These are phyloP conservation scores for Eumaeus atala DNA, from an alignment of 1,140 invertebrate species.

Conservation along the genomic window DNA sequence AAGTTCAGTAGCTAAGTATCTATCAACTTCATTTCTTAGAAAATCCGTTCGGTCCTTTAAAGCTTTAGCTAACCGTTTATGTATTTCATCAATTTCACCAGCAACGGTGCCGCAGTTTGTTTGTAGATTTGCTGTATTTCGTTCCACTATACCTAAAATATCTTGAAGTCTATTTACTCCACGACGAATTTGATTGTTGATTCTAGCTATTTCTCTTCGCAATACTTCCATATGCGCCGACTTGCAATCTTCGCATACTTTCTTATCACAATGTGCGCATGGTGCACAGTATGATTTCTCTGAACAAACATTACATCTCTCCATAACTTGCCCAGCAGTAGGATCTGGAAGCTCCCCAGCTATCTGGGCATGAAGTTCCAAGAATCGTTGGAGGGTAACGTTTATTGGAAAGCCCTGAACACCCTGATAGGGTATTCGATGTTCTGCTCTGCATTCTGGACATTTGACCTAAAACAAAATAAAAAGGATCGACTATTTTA, in stretches of 20 bases:
- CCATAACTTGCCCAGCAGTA: conserved; percentile 87
- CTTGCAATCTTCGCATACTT: conserved; percentile 93
- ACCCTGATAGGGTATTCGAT: conserved; percentile 96
- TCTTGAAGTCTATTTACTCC: conserved; percentile 91
- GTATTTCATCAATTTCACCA: conserved; percentile 95
- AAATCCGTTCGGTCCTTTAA: conserved; percentile 93
- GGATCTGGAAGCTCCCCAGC: conserved; percentile 93
- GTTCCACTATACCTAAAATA: conserved; percentile 86
- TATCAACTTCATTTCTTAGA: conserved; percentile 91
- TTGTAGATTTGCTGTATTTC: conserved; percentile 88
- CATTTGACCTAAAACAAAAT: conserved; percentile 89
- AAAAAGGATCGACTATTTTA: background rate
- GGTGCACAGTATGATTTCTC: conserved; percentile 93
- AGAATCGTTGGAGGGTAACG: conserved; percentile 94
- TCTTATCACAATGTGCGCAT: conserved; percentile 96
- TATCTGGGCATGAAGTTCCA: conserved; percentile 96
- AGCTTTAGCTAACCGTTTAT: conserved; percentile 90
- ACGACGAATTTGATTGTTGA: conserved; percentile 93
- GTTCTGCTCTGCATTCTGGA: conserved; percentile 98
- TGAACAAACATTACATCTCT: conserved; percentile 91
- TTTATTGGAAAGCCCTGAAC: conserved; percentile 97
- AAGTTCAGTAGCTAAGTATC: conserved; percentile 88
- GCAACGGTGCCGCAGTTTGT: conserved; percentile 88
- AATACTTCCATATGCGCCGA: conserved; percentile 96
- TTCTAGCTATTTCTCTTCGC: conserved; percentile 92